Evolutionary conservation across 1,140 invertebrate species (phyloP), one percentile per base, ranked within the genome.

Genomic region (Mya arenaria): DNA sequence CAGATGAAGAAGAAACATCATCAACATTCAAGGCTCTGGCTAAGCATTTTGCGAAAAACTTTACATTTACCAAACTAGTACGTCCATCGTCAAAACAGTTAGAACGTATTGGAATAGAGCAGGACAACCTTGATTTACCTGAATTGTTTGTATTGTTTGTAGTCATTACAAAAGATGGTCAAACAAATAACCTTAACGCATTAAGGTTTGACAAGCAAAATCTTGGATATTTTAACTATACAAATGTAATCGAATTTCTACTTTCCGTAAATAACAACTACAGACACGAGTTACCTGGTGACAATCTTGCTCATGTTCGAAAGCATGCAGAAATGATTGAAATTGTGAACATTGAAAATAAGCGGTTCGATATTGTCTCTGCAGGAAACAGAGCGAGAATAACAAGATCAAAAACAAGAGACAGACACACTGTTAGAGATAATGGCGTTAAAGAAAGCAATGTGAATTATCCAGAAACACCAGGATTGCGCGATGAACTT

Each of bases 161-260:
- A 8, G 63, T 90, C 28, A 69, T 88, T 13, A 75, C 86, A 30
- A 60, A 84, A 41, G 34, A 75, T 19, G 25, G 66, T 15, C 41
- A 66, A 13, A 55, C 48, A 3, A 77, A 28, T 28, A n/a, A 17
- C 19, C 25, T 87, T 48, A 86, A 82, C 79, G 87, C 88, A 0
- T 66, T 89, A 23, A 63, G 73, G 39, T 90, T 85, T 79, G 77
- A 86, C 28, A 72, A 30, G 6, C 65, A 82, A 13, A 77, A 48
- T 25, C 73, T 85, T 36, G 89, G 89, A 8, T 69, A 78, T n/a
- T 74, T 89, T 66, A 87, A 83, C 34, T 90, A 89, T 63, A 85
- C 87, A 0, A 85, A 88, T 37, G 48, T 90, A n/a, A 56, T 90
- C 74, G 72, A 85, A 37, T 90, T 87, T 52, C 56, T 90, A n/a